Evolutionary conservation across 2,797 vertebrate genomes (phyloP).

Genomic region (Limosa lapponica): DNA sequence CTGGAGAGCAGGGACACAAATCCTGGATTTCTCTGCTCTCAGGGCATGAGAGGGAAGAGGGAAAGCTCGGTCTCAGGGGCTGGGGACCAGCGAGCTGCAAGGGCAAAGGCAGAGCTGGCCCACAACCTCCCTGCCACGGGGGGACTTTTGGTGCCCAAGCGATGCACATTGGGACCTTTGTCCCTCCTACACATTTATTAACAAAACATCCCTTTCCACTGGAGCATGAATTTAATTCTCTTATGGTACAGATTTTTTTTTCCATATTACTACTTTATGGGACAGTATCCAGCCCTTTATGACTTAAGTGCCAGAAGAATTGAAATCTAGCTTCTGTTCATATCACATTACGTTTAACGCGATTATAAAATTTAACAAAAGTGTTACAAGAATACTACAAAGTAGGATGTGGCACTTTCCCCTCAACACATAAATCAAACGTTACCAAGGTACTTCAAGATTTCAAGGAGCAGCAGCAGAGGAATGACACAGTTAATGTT

Average conservation of each 20-base stretch:
- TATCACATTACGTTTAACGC: slow-evolving; percentile 6
- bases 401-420: slow-evolving; percentile 30
- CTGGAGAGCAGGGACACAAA: neutral
- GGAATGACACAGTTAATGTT: slow-evolving; percentile 37
- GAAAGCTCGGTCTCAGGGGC: neutral
- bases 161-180: neutral
- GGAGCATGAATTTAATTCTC: slow-evolving; percentile 22
- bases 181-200: neutral
- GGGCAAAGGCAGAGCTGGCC: neutral
- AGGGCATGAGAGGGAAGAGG: neutral
- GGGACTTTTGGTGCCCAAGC: neutral
- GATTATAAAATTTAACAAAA: slow-evolving; percentile 58
- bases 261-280: slow-evolving; percentile 54
- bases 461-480: neutral
- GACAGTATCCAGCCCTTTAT: slow-evolving; percentile 40
- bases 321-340: slow-evolving; percentile 46
- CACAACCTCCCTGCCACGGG: neutral
- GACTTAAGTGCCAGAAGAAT: slow-evolving; percentile 39
- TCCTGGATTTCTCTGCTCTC: neutral
- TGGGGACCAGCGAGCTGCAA: neutral
- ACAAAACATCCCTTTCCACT: neutral
- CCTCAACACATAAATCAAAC: slow-evolving; percentile 28
- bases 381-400: slow-evolving; percentile 37
- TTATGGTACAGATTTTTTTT: neutral
- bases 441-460: slow-evolving; percentile 13